Evolutionary conservation across 2,113 vertebrate genomes (phyloP), one percentile per base, ranked within the genome.

Genomic region (Bufo bufo): DNA sequence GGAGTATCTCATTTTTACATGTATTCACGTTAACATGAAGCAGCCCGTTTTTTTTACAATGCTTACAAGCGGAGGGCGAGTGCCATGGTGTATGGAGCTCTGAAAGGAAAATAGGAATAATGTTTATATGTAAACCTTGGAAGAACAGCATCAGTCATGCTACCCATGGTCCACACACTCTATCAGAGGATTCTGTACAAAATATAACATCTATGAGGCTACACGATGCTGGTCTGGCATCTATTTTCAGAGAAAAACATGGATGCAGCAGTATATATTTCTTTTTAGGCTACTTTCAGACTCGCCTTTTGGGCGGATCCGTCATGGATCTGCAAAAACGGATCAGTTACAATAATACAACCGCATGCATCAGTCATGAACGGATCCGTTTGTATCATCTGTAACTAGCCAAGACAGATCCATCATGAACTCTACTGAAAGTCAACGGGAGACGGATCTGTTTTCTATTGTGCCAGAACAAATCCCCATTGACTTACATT

Each of bases 41-140:
- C 14, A 43, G 4, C 13, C 43, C 0, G 3, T 0, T 72, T 72
- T 72, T 69, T 71, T 72, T 71, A 71, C 66, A 43, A 43, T 71
- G 66, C 17, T 72, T 72, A 47, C 14, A 45, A 72, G 7, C 8
- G 23, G 23, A 43, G 9, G 8, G 19, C 33, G 5, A 45, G 19
- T 50, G 45, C 20, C 50, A 49, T 75, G 72, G 10, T 75, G 17
- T 49, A 49, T 75, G 72, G 45, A 75, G 72, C 17, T 20, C 14
- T 20, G 19, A 19, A 71, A 13, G 10, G 45, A 50, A 75, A 75
- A 75, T 50, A 50, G 19, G 72, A 50, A 50, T 49, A 50, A 75
- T 75, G 72, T 75, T 75, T 75, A 75, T 75, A 75, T 75, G 9
- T 75, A 75, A 75, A 75, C 72, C 47, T 49, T 16, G 12, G 13